Conservation (phyloP, 2,797 vertebrate genomes). For the Clarias platycephalus region DNA sequence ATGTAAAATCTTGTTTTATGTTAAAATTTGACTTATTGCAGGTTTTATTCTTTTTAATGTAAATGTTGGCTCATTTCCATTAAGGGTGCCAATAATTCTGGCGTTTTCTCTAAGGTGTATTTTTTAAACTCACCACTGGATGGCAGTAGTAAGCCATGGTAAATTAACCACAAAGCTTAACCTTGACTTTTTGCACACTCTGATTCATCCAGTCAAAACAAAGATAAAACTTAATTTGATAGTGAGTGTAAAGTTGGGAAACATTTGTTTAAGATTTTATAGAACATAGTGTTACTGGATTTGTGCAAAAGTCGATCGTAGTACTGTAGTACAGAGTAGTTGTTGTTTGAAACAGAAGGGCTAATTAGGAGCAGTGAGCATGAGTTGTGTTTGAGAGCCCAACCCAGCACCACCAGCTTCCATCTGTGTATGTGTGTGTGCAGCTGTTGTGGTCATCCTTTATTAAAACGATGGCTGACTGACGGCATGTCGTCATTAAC, state of each 20-base stretch:
- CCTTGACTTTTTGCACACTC: neutral
- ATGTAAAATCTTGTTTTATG: neutral
- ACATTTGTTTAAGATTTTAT: neutral
- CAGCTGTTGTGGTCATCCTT: constrained; percentile 47
- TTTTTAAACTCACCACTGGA: constrained; percentile 30
- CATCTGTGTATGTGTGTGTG: constrained; percentile 13
- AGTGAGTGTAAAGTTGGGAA: constrained; percentile 1
- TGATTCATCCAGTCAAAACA: constrained; percentile 15
- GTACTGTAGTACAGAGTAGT: constrained; percentile 7
- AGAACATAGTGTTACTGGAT: neutral
- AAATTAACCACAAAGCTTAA: neutral
- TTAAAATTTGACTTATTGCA: neutral
- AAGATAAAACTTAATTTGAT: neutral
- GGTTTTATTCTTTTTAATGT: neutral
- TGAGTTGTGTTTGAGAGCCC: constrained; percentile 24
- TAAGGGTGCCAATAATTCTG: neutral
- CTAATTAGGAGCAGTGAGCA: constrained; percentile 33
- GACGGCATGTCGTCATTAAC: constrained; percentile 48
- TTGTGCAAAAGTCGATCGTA: neutral
- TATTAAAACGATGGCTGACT: constrained; percentile 47
- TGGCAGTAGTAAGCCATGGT: constrained; percentile 44
- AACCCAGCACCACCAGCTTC: constrained; percentile 36
- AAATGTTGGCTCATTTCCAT: neutral
- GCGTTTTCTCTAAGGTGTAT: neutral
- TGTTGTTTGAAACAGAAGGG: constrained; percentile 18